Conservation (phyloP, 2,797 vertebrate species). For the Arvicola amphibius region DNA sequence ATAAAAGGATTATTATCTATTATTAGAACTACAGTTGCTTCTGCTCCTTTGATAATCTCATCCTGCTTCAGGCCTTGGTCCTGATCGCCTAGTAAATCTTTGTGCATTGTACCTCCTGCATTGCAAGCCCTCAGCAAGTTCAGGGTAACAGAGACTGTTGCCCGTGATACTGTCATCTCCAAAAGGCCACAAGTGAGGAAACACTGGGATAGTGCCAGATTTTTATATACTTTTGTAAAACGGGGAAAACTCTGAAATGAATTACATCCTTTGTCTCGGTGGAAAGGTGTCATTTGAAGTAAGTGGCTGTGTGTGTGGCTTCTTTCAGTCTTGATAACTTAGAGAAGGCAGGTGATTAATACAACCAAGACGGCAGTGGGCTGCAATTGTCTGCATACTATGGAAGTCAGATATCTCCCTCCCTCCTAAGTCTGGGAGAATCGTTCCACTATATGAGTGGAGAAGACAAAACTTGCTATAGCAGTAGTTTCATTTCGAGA, state of each 20-base stretch:
- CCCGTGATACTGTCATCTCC: neutral
- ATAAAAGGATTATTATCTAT: slow-evolving; percentile 3
- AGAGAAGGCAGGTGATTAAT: slow-evolving; percentile 74
- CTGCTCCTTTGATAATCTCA: neutral
- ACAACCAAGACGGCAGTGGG: slow-evolving; percentile 60
- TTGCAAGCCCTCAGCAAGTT: neutral
- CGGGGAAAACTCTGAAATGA: slow-evolving; percentile 54
- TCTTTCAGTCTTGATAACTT: slow-evolving; percentile 36
- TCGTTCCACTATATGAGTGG: slow-evolving; percentile 59
- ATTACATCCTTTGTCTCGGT: neutral
- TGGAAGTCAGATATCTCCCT: slow-evolving; percentile 57
- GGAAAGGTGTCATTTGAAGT: neutral
- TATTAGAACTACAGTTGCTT: neutral
- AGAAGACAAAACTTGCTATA: slow-evolving; percentile 74
- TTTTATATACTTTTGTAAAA: slow-evolving; percentile 49
- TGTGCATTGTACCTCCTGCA: neutral
- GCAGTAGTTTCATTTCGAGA: slow-evolving; percentile 79
- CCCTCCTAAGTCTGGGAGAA: slow-evolving; percentile 57
- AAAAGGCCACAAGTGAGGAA: slow-evolving; percentile 12
- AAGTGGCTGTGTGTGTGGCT: slow-evolving; percentile 43
- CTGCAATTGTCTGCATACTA: slow-evolving; percentile 58
- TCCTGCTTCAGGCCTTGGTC: neutral
- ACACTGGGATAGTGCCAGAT: neutral
- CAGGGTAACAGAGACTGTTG: neutral
- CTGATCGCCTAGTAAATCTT: neutral